Base-by-base conservation (phyloP, 1,140 invertebrate species). In the Diuraphis noxia region DNA sequence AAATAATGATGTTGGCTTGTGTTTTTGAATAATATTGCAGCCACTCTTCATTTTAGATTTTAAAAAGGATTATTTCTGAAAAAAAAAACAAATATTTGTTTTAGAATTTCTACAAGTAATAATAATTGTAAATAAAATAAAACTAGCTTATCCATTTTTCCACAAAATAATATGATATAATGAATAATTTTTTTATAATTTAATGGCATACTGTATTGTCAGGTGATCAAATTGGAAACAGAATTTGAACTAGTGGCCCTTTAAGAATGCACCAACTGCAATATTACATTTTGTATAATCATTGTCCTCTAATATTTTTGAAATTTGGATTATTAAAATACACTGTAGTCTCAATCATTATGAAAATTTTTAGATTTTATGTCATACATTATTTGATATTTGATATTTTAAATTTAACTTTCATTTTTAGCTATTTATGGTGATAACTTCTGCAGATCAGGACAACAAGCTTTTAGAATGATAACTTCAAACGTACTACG, bases 391-490 rank as follows among this genome's bases (percentile, higher is more conserved):
- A 17, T n/a, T 72, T 72, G 23, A n/a, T 72, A n/a, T 34, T 46
- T 49, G 21, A 49, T 19, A 49, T 49, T 49, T 0, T 49, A 81
- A 49, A 77, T 23, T 36, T 4, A 49, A 91, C 56, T 40, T 84
- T 92, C 92, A 91, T 92, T 94, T 94, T 40, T 93, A 97, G 96
- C 96, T 41, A 96, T 97, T 92, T 95, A 96, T 93, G 96, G 96
- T 10, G 95, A 96, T 92, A 94, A 94, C 72, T 97, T 97, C 93
- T 97, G 96, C 93, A 94, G 94, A 63, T 95, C 95, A 6, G 96
- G 96, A 0, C 94, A 94, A 92, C 95, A 95, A 93, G 96, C 96
- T 4, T 96, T 96, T 92, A 93, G 94, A 90, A 93, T 95, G 19
- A 92, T 97, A 0, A 93, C 95, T 2, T 94, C 93, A 36, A 97